Base-by-base conservation (phyloP, 2,797 vertebrate genomes). In the Crypturellus tataupa region DNA sequence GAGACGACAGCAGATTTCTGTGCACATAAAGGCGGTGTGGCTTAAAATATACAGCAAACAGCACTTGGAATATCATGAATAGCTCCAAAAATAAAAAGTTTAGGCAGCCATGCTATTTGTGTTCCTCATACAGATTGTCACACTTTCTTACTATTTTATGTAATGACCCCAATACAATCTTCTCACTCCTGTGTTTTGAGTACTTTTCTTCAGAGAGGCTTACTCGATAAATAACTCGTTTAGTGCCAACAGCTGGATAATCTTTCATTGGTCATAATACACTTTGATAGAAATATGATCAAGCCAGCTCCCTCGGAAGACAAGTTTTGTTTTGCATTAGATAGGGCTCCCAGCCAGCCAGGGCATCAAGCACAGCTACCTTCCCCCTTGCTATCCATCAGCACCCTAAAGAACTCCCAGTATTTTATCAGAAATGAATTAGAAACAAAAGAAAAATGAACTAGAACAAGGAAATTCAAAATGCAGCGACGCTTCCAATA, bases 61-160 rank as follows among this genome's bases (percentile, higher is more conserved):
- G 69, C 44, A 95, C 31, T 16, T 53, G 40, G 12, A 72, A 55
- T 42, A n/a, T 23, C 83, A 64, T 76, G 71, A 92, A 76, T 72
- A 87, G 8, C 29, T 51, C 72, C 40, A 72, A 55, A 90, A 89
- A 64, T 20, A 93, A 76, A 29, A 39, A 91, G 59, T 39, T 76
- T 78, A 65, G 77, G 75, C 89, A 92, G 89, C 31, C 71, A 31
- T 2, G 53, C 42, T 87, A 24, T 71, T 91, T 80, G 49, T 65
- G 77, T 8, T 86, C 37, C 42, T 69, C 70, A 70, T 3, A 18
- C 35, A 44, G 49, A 62, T 67, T 58, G 63, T 12, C 55, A 63
- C 49, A 73, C 55, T 87, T 93, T n/a, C 55, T 76, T 37, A 46
- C 40, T 58, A 9, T 8, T 75, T 46, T 10, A 0, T 3, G 13